Percentiles rank a stretch among this genome's conserved stretches.
Conservation (phyloP, 2,113 vertebrate genomes). For the Bagarius yarrelli region DNA sequence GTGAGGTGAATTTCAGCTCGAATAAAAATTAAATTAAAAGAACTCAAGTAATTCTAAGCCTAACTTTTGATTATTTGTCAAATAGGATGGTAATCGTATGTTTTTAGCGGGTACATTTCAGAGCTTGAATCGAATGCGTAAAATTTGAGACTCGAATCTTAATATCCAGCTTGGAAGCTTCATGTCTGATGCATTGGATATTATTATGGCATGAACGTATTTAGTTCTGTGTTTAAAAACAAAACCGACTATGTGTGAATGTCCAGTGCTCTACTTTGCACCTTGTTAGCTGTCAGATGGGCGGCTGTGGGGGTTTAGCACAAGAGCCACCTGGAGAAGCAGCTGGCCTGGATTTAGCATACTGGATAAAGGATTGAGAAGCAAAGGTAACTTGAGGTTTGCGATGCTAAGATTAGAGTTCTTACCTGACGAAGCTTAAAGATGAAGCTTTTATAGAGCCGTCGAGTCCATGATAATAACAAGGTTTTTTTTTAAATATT, state of each 20-base stretch:
- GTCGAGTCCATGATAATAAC: no score
- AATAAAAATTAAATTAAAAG: not conserved
- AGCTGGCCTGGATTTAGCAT: constrained; percentile 46
- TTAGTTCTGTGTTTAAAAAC: not conserved
- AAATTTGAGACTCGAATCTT: not conserved
- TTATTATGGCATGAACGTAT: not conserved
- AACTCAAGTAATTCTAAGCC: not conserved
- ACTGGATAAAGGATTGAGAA: constrained; percentile 29
- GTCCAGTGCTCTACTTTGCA: constrained; percentile 33
- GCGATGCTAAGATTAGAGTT: constrained; percentile 27
- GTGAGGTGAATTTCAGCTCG: constrained; percentile 15
- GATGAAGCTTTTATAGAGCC: not conserved
- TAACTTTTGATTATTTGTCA: not conserved
- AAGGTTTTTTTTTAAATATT: no score
- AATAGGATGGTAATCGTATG: not conserved
- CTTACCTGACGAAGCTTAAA: constrained; percentile 5
- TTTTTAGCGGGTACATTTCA: not conserved
- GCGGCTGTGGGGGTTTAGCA: constrained; percentile 36
- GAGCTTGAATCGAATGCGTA: not conserved
- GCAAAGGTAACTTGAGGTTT: constrained; percentile 26
- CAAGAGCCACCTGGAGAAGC: constrained; percentile 48
- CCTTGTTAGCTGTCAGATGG: constrained; percentile 29
- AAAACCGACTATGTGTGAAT: not conserved
- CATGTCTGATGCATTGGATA: not conserved
- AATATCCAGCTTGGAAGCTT: not conserved